Evolutionary conservation across 2,797 vertebrate species (phyloP).

Genomic region (Trematomus bernacchii): DNA sequence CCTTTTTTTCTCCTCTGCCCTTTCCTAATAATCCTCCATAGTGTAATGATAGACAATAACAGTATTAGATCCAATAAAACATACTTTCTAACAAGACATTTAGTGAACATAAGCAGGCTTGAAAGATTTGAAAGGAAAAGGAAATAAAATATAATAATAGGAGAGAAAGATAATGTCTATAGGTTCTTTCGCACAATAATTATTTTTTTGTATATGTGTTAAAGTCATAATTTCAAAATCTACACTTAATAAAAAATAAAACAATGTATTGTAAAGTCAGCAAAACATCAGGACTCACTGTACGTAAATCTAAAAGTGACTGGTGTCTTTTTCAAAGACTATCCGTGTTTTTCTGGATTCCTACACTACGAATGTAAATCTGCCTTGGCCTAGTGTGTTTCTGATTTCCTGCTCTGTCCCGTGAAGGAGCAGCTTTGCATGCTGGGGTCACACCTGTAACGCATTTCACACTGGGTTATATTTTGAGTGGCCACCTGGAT

Average conservation of each 20-base stretch:
- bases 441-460: constrained; percentile 83
- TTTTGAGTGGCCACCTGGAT: constrained; percentile 83
- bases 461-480: constrained; percentile 79
- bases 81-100: background rate
- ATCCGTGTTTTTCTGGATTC: constrained; percentile 33
- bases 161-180: background rate
- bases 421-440: constrained; percentile 76
- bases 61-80: background rate
- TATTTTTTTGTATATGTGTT: background rate
- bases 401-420: constrained; percentile 76
- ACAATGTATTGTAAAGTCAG: no score
- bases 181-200: background rate
- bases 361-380: constrained; percentile 30
- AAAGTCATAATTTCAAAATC: background rate
- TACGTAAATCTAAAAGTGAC: constrained; percentile 1
- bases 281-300: background rate
- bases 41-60: background rate
- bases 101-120: background rate
- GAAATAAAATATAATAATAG: background rate
- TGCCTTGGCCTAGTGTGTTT: constrained; percentile 63
- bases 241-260: no score
- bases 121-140: background rate
- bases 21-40: no score
- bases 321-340: background rate
- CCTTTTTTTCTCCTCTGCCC: no score